Percentiles rank a stretch among this genome's conserved stretches.
These are phyloP conservation scores for Operophtera brumata DNA, from an alignment of 2,888 invertebrate species.

Conservation along the genomic window DNA sequence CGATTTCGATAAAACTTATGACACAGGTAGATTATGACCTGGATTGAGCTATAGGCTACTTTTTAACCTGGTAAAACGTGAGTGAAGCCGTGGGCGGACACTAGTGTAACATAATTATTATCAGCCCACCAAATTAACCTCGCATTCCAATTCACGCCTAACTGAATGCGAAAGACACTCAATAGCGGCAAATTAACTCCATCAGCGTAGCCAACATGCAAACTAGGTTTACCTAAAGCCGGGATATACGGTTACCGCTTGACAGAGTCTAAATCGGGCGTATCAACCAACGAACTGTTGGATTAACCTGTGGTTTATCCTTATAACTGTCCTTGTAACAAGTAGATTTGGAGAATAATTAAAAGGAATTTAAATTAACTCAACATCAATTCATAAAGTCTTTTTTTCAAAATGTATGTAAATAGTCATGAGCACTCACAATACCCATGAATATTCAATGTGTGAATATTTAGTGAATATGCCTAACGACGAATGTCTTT, in stretches of 20 bases:
- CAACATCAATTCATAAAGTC: background rate
- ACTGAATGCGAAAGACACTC: constrained; percentile 41
- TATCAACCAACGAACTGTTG: constrained; percentile 2
- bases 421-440: too few relatives aligned
- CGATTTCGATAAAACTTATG: too few relatives aligned
- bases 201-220: constrained; percentile 49
- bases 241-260: constrained; percentile 4
- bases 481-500: too few relatives aligned
- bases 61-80: too few relatives aligned
- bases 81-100: too few relatives aligned
- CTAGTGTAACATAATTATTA: background rate
- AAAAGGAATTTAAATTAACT: background rate
- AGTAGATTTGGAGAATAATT: background rate
- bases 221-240: constrained; percentile 48
- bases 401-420: too few relatives aligned
- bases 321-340: background rate
- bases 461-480: too few relatives aligned
- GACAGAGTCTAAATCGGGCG: constrained; percentile 2
- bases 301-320: constrained; percentile 14
- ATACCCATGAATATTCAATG: too few relatives aligned
- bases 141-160: constrained; percentile 9
- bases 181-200: constrained; percentile 53
- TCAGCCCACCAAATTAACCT: constrained; percentile 4
- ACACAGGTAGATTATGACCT: too few relatives aligned
- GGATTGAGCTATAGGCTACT: too few relatives aligned